Base-by-base conservation (phyloP, 2,888 invertebrate species). In the Cheilosia vernalis region DNA sequence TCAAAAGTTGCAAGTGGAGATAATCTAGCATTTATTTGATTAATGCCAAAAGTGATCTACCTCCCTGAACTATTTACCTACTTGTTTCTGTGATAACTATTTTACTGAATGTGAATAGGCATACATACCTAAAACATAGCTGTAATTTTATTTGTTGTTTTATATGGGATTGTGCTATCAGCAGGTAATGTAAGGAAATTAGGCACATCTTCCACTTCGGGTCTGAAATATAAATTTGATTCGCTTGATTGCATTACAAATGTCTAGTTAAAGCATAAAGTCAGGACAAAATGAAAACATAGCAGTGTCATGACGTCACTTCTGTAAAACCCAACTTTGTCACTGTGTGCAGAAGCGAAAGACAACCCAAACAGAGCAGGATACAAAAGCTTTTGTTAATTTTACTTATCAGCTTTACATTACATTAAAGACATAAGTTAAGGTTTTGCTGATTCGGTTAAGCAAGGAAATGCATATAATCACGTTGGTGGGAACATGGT, bases 261-360 rank as follows among this genome's bases (percentile, higher is more conserved):
- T 72, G 70, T 53, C 37, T 30, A 30, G 30, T 49, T 55, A 78
- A n/a, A 44, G n/a, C 6, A n/a, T 47, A 47, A 47, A 51, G 6
- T 13, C 10, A 10, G 13, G 51, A 21, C 13, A 24, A 70, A 61
- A 73, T 24, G 49, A 58, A 73, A 78, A 73, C 51, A 60, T 47
- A 73, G 19, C 73, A 63, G 51, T 40, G 49, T 6, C 27, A 73
- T 84, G 73, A 84, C 83, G 83, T 84, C 83, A 83, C 66, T 53
- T 42, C 66, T 63, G 63, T 51, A 37, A 37, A 13, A 4, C 13
- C 4, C 13, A 13, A 13, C 13, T 13, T 10, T 3, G 47, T 13
- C 24, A 10, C 21, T 47, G 21, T 70, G 56, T 49, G 44, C 72
- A 72, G 40, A 55, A 60, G 9, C 53, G 55, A 60, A 67, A 21